phyloP scores from a whole-genome alignment of 2,888 invertebrate species.

The Seira ritae region DNA sequence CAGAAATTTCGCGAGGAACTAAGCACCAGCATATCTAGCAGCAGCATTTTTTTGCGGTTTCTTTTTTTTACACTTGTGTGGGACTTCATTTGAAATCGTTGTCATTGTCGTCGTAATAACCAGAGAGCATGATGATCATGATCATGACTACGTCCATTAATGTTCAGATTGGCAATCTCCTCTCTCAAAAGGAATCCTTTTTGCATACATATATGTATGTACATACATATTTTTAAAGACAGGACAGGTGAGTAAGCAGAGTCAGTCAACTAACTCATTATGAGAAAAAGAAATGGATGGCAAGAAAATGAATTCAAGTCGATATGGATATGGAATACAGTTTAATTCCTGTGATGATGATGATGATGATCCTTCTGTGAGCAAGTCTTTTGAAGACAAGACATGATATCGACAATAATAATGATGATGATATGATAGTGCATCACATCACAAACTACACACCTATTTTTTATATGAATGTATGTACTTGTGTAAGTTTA shows the following conservation, averaged over 20 bases:
- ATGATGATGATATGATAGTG: slow-evolving; percentile 4
- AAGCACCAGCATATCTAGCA: too few species aligned
- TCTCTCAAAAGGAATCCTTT: slow-evolving; percentile 37
- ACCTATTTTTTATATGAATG: not conserved
- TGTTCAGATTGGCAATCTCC: slow-evolving; percentile 12
- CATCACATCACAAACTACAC: slow-evolving; percentile 1
- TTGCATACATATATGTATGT: slow-evolving; percentile 50
- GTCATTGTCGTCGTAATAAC: slow-evolving; percentile 24
- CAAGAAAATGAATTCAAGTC: slow-evolving; percentile 33
- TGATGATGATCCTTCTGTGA: slow-evolving; percentile 2
- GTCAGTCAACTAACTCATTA: slow-evolving; percentile 32
- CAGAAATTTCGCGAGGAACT: too few species aligned
- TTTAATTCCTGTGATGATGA: slow-evolving; percentile 24
- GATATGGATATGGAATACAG: not conserved
- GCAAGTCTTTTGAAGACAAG: slow-evolving; percentile 25
- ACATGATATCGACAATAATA: slow-evolving; percentile 38
- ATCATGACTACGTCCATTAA: not conserved
- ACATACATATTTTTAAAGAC: slow-evolving; percentile 48
- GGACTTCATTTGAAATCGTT: slow-evolving; percentile 24
- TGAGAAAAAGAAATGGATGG: slow-evolving; percentile 35
- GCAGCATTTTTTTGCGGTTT: not conserved
- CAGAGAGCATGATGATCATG: slow-evolving; percentile 30
- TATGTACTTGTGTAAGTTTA: slow-evolving; percentile 4
- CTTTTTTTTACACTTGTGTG: not conserved
- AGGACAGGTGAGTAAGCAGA: slow-evolving; percentile 57